These are phyloP conservation scores for Carassius gibelio DNA, from an alignment of 2,113 vertebrate genomes.

Conservation along the genomic window DNA sequence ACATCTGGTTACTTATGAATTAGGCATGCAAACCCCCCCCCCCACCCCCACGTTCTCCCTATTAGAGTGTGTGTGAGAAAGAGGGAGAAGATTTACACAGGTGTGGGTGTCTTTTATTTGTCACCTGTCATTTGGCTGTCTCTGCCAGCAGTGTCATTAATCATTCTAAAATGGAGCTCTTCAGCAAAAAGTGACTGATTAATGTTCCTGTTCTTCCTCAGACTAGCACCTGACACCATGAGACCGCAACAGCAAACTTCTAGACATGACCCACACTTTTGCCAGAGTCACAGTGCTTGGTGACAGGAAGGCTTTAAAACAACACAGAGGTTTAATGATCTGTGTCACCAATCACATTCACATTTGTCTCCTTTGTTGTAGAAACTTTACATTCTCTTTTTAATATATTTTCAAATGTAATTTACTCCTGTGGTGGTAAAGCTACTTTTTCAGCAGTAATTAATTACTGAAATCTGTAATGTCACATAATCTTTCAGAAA, in stretches of 20 bases:
- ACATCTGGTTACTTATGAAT: not conserved
- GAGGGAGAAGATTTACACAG: constrained; percentile 75
- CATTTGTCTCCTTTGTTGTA: not conserved
- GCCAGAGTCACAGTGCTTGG: constrained; percentile 31
- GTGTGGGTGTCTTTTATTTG: constrained; percentile 80
- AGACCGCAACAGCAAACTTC: constrained; percentile 37
- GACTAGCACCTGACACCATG: constrained; percentile 44
- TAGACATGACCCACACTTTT: constrained; percentile 42
- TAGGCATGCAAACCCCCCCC: not conserved
- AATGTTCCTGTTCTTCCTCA: constrained; percentile 62
- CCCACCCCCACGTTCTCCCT: not conserved
- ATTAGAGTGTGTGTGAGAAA: constrained; percentile 36
- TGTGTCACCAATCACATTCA: not conserved
- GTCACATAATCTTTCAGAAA: too few species aligned
- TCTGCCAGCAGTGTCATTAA: constrained; percentile 71
- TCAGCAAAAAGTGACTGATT: constrained; percentile 78
- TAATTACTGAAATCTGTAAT: too few species aligned
- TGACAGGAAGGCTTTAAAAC: not conserved
- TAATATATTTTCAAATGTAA: too few species aligned
- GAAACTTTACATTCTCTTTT: not conserved
- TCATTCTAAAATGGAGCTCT: constrained; percentile 80
- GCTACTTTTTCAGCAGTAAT: too few species aligned
- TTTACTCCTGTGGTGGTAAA: too few species aligned
- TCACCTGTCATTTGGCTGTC: constrained; percentile 78
- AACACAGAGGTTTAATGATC: not conserved